A percentile compares a stretch with the other conserved stretches of the same genome.
Conservation (phyloP, 2,888 invertebrate species). For the Mythimna lalbum region DNA sequence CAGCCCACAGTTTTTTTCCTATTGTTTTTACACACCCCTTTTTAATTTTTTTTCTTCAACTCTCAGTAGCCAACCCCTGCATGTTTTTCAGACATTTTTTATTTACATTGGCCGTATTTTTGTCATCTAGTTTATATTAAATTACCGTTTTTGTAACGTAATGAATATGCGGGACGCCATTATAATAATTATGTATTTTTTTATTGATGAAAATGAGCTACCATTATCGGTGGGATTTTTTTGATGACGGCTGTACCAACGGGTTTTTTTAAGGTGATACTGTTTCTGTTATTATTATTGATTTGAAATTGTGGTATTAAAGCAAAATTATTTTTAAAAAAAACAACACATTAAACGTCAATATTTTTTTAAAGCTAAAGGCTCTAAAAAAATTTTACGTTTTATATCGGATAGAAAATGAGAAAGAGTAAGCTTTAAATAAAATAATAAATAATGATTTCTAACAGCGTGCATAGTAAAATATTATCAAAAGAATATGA, state of each 20-base stretch:
- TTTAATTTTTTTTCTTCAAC: conserved; percentile 74
- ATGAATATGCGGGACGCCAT: conserved; percentile 87
- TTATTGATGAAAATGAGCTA: conserved; percentile 81
- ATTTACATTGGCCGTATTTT: conserved; percentile 86
- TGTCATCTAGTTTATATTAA: conserved; percentile 90
- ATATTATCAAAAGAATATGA: conserved; percentile 17
- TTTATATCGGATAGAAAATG: not conserved
- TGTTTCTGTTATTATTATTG: not conserved
- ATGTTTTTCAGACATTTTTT: conserved; percentile 83
- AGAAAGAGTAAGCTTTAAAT: not conserved
- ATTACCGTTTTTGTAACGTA: conserved; percentile 88
- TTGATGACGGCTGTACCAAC: conserved; percentile 61
- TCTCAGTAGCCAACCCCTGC: conserved; percentile 74
- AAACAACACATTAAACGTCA: no score
- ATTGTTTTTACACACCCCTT: conserved; percentile 86
- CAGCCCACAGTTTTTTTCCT: conserved; percentile 76
- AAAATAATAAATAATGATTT: not conserved
- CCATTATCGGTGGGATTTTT: conserved; percentile 81
- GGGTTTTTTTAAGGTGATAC: conserved; percentile 58
- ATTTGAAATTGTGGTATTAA: not conserved
- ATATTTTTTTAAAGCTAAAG: no score
- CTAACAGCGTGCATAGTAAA: not conserved
- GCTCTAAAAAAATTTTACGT: no score
- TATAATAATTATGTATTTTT: conserved; percentile 81
- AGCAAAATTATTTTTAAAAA: not conserved